Conservation (phyloP, 2,797 vertebrate genomes). For the Mormyrops boulengeri region DNA sequence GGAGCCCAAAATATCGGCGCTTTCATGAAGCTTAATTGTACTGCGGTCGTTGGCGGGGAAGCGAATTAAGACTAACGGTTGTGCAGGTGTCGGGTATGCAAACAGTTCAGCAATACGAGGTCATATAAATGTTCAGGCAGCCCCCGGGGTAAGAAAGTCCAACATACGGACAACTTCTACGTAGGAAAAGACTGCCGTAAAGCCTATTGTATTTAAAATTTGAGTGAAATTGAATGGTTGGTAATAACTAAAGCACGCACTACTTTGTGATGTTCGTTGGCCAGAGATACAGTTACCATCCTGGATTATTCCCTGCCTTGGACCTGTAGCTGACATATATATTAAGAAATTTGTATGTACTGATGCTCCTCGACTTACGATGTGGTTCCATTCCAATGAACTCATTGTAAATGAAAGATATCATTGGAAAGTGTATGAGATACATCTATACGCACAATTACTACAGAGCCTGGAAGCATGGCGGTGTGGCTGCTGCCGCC, state of each 20-base stretch:
- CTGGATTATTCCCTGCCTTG: not conserved
- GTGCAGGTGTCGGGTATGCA: not conserved
- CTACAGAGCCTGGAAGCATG: not conserved
- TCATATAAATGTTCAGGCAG: not conserved
- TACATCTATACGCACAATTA: not conserved
- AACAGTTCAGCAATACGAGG: not conserved
- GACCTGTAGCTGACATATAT: not conserved
- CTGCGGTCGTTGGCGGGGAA: not conserved
- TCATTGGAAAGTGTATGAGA: not conserved
- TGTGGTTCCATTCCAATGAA: not conserved
- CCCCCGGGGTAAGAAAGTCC: not conserved
- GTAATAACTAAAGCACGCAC: not conserved
- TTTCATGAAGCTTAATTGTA: not conserved
- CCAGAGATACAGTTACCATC: not conserved
- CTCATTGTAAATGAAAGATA: not conserved
- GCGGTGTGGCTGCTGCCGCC: not conserved
- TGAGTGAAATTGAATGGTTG: not conserved
- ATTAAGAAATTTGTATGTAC: not conserved
- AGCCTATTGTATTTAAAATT: not conserved
- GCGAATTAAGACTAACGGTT: not conserved
- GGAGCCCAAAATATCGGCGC: not conserved
- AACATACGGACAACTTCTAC: not conserved
- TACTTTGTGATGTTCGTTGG: not conserved
- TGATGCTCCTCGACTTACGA: not conserved
- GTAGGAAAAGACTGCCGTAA: not conserved